phyloP scores from a whole-genome alignment of 2,113 vertebrate species.

The Phainopepla nitens region DNA sequence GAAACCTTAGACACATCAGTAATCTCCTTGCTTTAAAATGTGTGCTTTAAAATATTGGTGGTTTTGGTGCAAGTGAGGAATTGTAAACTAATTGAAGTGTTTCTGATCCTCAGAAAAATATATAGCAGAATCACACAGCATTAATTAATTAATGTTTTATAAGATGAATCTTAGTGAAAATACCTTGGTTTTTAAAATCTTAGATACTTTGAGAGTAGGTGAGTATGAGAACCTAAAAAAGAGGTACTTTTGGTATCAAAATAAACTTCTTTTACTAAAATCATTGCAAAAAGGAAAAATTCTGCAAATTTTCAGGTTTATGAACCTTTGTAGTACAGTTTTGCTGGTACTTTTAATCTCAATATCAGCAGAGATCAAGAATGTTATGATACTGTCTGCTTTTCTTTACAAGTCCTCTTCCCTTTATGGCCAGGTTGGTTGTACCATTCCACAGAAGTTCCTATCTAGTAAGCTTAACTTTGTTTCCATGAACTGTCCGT shows the following conservation, averaged over 20 bases:
- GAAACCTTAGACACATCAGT: background rate
- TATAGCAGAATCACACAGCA: background rate
- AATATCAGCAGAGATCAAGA: background rate
- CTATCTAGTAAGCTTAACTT: background rate
- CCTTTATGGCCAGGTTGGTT: background rate
- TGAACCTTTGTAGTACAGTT: background rate
- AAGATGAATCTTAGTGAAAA: background rate
- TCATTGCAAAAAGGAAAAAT: background rate
- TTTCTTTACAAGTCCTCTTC: background rate
- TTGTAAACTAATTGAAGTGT: background rate
- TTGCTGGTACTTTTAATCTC: background rate
- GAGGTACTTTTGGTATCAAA: background rate
- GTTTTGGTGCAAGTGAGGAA: background rate
- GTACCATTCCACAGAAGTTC: background rate
- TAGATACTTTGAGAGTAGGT: background rate
- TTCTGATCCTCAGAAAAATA: background rate
- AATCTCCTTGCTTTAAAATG: background rate
- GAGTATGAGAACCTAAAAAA: background rate
- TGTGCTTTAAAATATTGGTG: background rate
- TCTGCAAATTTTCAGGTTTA: background rate
- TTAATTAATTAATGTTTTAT: background rate
- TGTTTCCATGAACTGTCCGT: background rate
- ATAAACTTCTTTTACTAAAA: background rate
- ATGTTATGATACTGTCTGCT: fast-evolving
- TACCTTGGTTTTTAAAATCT: background rate